Percentiles rank a stretch among this genome's conserved stretches.
Evolutionary conservation across 35 echinoderm and acorn worm genomes (phyloP).

Genomic region (Hemicentrotus pulcherrimus): DNA sequence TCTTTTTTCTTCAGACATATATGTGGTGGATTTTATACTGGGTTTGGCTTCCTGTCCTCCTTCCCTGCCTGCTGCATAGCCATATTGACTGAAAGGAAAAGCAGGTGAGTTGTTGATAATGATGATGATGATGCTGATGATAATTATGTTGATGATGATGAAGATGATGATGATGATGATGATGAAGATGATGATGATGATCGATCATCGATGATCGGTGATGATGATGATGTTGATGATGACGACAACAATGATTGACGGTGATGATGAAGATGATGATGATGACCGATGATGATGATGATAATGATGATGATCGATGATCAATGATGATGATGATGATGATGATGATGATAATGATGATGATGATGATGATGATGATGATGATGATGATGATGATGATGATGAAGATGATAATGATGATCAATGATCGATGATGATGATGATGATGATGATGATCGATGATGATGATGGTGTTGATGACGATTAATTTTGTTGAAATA

Average conservation of each 20-base stretch:
- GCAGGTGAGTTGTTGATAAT: neutral
- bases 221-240: neutral
- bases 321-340: too few relatives aligned
- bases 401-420: neutral
- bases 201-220: neutral
- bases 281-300: neutral
- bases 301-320: neutral
- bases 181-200: slow-evolving; percentile 33
- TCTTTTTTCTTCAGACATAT: neutral
- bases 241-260: neutral
- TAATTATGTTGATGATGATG: slow-evolving; percentile 28
- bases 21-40: neutral
- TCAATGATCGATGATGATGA: neutral
- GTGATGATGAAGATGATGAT: neutral
- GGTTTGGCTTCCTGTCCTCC: neutral
- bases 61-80: slow-evolving; percentile 13
- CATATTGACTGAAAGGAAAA: slow-evolving; percentile 10
- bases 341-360: slow-evolving; percentile 44
- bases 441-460: neutral
- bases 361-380: slow-evolving; percentile 42
- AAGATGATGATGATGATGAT: slow-evolving; percentile 40
- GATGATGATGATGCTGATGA: neutral
- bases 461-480: neutral
- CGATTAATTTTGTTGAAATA: neutral
- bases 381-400: slow-evolving; percentile 36